These are phyloP conservation scores for Ispidina lecontei DNA, from an alignment of 2,797 vertebrate species.

Conservation along the genomic window DNA sequence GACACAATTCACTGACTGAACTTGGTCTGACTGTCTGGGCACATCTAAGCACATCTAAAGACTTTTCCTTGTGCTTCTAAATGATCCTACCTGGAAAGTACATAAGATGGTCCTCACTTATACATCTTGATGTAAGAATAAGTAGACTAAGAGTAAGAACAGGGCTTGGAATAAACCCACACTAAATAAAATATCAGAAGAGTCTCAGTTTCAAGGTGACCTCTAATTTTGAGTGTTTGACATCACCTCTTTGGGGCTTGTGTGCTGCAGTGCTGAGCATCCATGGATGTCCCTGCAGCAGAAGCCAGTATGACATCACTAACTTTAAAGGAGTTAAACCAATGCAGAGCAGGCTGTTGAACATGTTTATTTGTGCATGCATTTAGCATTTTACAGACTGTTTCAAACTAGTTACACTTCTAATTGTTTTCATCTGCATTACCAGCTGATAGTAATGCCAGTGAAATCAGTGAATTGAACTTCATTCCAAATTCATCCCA, in stretches of 20 bases:
- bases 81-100: not conserved
- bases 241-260: fast-evolving
- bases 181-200: not conserved
- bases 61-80: not conserved
- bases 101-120: not conserved
- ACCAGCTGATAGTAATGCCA: not conserved
- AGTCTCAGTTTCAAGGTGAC: not conserved
- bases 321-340: not conserved
- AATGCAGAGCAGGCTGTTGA: not conserved
- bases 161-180: not conserved
- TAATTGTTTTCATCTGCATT: not conserved
- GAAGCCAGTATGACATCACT: not conserved
- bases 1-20: not conserved
- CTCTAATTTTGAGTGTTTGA: not conserved
- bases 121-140: not conserved
- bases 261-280: not conserved
- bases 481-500: conserved; percentile 2
- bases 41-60: not conserved
- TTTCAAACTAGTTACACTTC: not conserved
- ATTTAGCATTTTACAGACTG: not conserved
- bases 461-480: not conserved
- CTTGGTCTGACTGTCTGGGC: not conserved
- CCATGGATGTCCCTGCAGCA: fast-evolving
- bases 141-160: not conserved
- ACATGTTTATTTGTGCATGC: not conserved